phyloP scores from a whole-genome alignment of 2,888 invertebrate species.

The Troides helena region DNA sequence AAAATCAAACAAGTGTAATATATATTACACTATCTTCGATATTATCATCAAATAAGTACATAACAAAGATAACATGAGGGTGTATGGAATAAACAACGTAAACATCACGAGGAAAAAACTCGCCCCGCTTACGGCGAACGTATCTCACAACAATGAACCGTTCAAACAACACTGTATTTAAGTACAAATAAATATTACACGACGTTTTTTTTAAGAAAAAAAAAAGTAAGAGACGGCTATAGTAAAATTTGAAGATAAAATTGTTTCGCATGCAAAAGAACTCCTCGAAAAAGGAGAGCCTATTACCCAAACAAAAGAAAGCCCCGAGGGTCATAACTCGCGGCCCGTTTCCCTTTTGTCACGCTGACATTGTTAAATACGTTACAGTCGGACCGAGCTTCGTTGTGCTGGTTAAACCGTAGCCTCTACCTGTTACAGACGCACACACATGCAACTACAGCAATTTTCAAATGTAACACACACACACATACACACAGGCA shows the following conservation, averaged over 20 bases:
- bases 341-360: constrained; percentile 70
- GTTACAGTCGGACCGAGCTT: constrained; percentile 56
- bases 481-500: neutral
- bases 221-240: neutral
- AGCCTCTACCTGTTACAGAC: constrained; percentile 10
- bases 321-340: constrained; percentile 71
- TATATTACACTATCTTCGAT: no score
- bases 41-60: no score
- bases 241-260: constrained; percentile 40
- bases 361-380: constrained; percentile 68
- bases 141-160: no score
- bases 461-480: neutral
- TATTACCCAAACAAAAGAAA: constrained; percentile 72
- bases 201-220: neutral
- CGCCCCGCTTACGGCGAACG: no score
- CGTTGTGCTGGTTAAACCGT: constrained; percentile 37
- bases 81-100: no score
- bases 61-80: no score
- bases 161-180: no score
- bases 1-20: no score
- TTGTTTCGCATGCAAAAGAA: constrained; percentile 42
- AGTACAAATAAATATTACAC: no score
- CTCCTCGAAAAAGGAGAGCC: constrained; percentile 44
- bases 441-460: neutral
- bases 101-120: no score